These are phyloP conservation scores for Sarotherodon lohbergeri DNA, from an alignment of 2,113 vertebrate species.

Conservation along the genomic window DNA sequence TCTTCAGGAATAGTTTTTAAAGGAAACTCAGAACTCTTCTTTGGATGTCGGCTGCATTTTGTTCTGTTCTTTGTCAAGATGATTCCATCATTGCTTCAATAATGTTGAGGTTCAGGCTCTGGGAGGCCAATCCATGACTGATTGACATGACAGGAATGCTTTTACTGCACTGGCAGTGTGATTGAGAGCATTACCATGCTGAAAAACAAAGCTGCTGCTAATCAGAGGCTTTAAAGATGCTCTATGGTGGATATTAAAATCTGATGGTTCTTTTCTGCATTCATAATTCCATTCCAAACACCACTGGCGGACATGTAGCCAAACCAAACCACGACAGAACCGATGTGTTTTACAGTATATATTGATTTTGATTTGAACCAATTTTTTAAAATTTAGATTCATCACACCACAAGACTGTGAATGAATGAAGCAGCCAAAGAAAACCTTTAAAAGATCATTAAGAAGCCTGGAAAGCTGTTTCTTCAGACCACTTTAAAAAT, in stretches of 20 bases:
- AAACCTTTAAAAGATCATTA: not conserved
- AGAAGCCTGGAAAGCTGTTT: not conserved
- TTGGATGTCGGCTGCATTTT: not conserved
- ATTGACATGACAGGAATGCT: not conserved
- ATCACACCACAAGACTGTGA: not conserved
- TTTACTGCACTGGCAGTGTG: not conserved
- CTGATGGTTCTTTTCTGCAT: not conserved
- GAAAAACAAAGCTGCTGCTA: not conserved
- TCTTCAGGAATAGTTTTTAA: not conserved
- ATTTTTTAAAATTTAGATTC: not conserved
- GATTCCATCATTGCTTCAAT: not conserved
- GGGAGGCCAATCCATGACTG: not conserved
- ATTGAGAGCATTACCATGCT: not conserved
- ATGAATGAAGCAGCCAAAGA: not conserved
- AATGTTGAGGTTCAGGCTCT: not conserved
- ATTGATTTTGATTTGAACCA: not conserved
- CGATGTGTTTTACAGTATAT: not conserved
- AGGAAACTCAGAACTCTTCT: not conserved
- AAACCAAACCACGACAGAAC: not conserved
- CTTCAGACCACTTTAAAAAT: not conserved
- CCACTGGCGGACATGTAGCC: not conserved
- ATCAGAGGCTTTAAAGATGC: not conserved
- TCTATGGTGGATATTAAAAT: not conserved
- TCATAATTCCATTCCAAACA: not conserved
- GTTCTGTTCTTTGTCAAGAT: not conserved